These are phyloP conservation scores for Rattus rattus DNA, from an alignment of 2,113 vertebrate genomes.

Conservation along the genomic window DNA sequence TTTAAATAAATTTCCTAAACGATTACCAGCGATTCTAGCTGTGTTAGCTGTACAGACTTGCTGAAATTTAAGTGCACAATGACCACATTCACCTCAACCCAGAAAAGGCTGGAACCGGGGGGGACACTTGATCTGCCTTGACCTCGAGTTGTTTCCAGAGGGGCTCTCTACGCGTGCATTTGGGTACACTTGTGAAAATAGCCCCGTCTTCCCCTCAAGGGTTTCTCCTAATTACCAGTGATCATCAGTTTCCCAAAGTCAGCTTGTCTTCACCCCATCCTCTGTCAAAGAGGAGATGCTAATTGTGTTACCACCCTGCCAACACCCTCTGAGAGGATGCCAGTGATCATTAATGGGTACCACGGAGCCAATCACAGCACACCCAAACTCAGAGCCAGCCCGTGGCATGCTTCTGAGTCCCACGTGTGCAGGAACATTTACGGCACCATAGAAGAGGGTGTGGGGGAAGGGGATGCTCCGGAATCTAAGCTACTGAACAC, in stretches of 20 bases:
- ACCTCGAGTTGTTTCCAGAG: not conserved
- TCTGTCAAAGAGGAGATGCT: conserved; percentile 66
- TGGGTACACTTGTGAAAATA: not conserved
- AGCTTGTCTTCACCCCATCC: conserved; percentile 67
- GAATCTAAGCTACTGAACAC: not conserved
- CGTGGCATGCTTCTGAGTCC: not conserved
- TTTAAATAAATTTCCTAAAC: conserved; percentile 81
- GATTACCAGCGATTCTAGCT: conserved; percentile 53
- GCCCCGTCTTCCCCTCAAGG: not conserved
- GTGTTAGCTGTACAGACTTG: conserved; percentile 33
- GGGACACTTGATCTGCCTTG: not conserved
- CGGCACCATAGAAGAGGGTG: not conserved
- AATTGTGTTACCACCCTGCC: conserved; percentile 77
- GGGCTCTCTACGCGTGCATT: not conserved
- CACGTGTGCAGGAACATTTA: not conserved
- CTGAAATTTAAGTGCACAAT: conserved; percentile 58
- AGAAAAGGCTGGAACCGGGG: not conserved
- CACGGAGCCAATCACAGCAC: conserved; percentile 58
- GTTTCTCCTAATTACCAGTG: conserved; percentile 59
- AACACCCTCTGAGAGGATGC: conserved; percentile 66
- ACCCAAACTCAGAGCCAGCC: conserved; percentile 66
- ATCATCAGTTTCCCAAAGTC: conserved; percentile 49
- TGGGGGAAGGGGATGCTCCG: not conserved
- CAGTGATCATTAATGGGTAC: conserved; percentile 36
- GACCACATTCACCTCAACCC: not conserved